Conservation (phyloP, 2,113 vertebrate genomes). For the Embiotoca jacksoni region DNA sequence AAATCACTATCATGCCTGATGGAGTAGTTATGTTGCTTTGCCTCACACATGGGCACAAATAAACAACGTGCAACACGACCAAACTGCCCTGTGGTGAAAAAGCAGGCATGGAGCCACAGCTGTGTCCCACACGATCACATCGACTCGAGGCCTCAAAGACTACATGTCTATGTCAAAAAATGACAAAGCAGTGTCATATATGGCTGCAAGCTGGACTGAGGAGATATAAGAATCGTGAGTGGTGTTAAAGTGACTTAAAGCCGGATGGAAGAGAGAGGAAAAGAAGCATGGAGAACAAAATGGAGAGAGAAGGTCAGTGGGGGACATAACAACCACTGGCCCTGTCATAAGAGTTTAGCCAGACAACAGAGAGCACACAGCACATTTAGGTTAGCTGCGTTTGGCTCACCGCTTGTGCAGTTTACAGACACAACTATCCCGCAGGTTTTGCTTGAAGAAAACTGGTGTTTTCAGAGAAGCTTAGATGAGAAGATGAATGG, state of each 20-base stretch:
- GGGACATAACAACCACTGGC: conserved; percentile 51
- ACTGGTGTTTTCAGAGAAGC: conserved; percentile 54
- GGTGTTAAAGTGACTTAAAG: conserved; percentile 44
- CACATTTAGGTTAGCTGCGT: conserved; percentile 43
- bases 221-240: conserved; percentile 38
- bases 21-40: conserved; percentile 39
- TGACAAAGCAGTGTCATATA: conserved; percentile 65
- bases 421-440: conserved; percentile 39
- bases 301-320: conserved; percentile 54
- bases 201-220: conserved; percentile 49
- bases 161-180: conserved; percentile 71
- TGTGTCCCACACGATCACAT: conserved; percentile 60
- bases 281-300: conserved; percentile 34
- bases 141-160: conserved; percentile 61
- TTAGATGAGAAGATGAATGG: conserved; percentile 71
- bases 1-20: conserved; percentile 63
- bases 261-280: conserved; percentile 22
- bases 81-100: conserved; percentile 63
- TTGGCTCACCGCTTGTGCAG: conserved; percentile 38
- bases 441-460: conserved; percentile 52
- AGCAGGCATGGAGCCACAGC: conserved; percentile 67
- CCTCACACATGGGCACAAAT: conserved; percentile 51
- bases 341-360: conserved; percentile 64
- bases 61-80: conserved; percentile 55
- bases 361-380: conserved; percentile 40